Base-by-base conservation (phyloP, 2,797 vertebrate species). In the Alosa sapidissima region DNA sequence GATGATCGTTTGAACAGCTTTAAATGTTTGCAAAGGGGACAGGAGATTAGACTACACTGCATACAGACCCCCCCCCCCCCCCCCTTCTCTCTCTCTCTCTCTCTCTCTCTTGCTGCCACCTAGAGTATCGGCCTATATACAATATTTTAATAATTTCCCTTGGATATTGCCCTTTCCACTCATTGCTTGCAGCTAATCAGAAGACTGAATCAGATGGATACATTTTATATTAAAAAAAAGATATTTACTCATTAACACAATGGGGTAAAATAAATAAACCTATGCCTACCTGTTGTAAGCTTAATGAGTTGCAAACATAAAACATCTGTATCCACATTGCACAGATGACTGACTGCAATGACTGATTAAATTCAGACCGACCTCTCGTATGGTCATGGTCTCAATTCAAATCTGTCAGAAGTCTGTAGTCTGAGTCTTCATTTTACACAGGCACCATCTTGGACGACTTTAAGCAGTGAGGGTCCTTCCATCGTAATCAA, bases 31-130 rank as follows among this genome's bases (percentile, higher is more conserved):
- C 13, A 45, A 75, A 19, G 11, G 33, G 33, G 5, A 68, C 28
- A 33, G 28, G 65, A 28, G 28, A 28, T 28, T 28, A 28, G 28
- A 28, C 9, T 36, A n/a, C 54, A 19, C 16, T 55, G 54, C 54
- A 55, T 55, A 55, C 19, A 4, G 8, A 19, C 1, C 5, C 16
- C 68, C 5, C 5, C 5, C 16, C 68, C 21, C n/a, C n/a, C n/a
- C n/a, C n/a, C n/a, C n/a, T 55, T 60, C 55, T 72, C 28, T 72
- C 65, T 41, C 33, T 41, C 33, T 72, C 68, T 41, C 33, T 13
- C 68, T 72, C 65, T 72, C 65, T 72, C 65, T 78, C 72, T 19
- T 78, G 72, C 72, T 78, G 72, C 72, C 72, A 78, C 41, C 72
- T 78, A 78, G 36, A 78, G 72, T 72, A 28, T 33, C 33, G 13